Evolutionary conservation across 2,888 invertebrate species (phyloP).

Genomic region (Trachelus stipa): DNA sequence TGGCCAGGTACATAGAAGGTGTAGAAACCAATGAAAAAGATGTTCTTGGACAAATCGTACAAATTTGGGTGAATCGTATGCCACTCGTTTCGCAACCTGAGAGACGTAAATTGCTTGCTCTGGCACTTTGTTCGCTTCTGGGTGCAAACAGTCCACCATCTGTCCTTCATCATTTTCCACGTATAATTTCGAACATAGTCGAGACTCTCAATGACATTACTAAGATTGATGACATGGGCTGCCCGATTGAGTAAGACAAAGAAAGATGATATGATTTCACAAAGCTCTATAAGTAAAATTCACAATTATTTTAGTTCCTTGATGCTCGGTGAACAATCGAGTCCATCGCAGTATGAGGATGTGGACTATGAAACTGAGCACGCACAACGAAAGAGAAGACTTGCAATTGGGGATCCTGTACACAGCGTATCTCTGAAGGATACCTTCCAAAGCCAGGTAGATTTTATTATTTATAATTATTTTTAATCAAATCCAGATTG

Average conservation of each 20-base stretch:
- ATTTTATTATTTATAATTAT: conserved; percentile 17
- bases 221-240: conserved; percentile 76
- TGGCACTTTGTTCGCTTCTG: conserved; percentile 75
- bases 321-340: conserved; percentile 64
- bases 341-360: conserved; percentile 67
- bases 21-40: conserved; percentile 71
- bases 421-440: conserved; percentile 81
- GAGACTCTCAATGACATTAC: conserved; percentile 86
- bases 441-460: conserved; percentile 79
- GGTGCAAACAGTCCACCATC: conserved; percentile 75
- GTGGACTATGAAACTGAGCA: conserved; percentile 78
- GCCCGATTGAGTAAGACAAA: conserved; percentile 71
- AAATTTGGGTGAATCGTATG: conserved; percentile 85
- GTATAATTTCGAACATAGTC: conserved; percentile 79
- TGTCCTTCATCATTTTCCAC: conserved; percentile 79
- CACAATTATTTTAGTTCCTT: conserved; percentile 59
- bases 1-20: conserved; percentile 51
- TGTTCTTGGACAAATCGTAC: conserved; percentile 78
- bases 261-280: background rate
- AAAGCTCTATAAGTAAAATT: background rate
- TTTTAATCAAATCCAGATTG: background rate
- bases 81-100: conserved; percentile 82
- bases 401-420: conserved; percentile 82
- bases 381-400: conserved; percentile 77
- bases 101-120: conserved; percentile 85